Evolutionary conservation across 2,797 vertebrate genomes (phyloP), one percentile per base, ranked within the genome.

Genomic region (Chiropotes sagulatus): DNA sequence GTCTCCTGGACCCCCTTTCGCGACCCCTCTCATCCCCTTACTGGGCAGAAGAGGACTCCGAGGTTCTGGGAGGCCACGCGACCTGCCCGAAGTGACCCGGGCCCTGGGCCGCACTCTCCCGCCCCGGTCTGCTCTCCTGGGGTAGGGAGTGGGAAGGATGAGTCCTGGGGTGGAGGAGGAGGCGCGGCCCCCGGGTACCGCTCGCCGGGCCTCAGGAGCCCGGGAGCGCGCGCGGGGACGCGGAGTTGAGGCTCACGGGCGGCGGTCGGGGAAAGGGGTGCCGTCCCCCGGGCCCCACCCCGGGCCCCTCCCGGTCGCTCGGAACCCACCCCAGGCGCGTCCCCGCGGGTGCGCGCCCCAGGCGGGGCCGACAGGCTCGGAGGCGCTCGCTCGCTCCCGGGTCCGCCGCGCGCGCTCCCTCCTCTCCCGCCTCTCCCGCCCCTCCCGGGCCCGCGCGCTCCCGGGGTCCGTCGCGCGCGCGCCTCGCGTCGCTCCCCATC

Each of bases 21-120:
- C 2, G 48, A 75, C 72, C 61, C 52, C n/a, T 70, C 80, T 46
- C 79, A 2, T 15, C 83, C 17, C 72, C 90, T 79, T 24, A 1
- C 57, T 24, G 0, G n/a, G 50, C 44, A 33, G 80, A 44, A 12
- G 58, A 80, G 72, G 88, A 41, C 90, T 2, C 83, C 2, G 57
- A 39, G 91, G 57, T n/a, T 46, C 75, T 24, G 57, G 93, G 73
- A 75, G 88, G 94, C 46, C 83, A 81, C 76, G 12, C 11, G 28
- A 54, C 72, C 57, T 10, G 75, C 41, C n/a, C 30, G 7, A 30
- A 75, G 85, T 6, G 72, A 13, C 83, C 4, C 1, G 36, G 72
- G 19, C 72, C 39, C 48, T 3, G 58, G 50, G 81, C 41, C 50
- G 85, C 90, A 22, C 57, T 33, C 4, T 72, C 58, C 86, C 2